Base-by-base conservation (phyloP, 1,140 invertebrate genomes). In the Maconellicoccus hirsutus region DNA sequence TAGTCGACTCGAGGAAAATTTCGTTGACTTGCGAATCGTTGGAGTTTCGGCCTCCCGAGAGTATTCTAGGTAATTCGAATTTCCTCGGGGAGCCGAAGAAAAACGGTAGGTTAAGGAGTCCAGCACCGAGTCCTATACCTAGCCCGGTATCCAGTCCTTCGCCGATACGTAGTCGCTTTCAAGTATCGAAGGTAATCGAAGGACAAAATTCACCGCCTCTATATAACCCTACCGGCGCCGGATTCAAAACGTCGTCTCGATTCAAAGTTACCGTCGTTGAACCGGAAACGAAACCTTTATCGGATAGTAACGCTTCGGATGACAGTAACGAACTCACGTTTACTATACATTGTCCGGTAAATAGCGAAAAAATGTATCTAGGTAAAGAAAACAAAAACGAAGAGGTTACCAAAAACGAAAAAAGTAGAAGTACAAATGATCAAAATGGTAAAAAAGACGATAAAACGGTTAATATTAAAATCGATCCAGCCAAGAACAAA, bases 101-200 rank as follows among this genome's bases (percentile, higher is more conserved):
- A 73, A 73, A 77, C 69, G 74, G 83, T 27, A 82, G 86, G 66
- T 79, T 87, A 72, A 83, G 85, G 72, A 87, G 86, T 70, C 87
- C 87, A 59, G 84, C 84, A 69, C 86, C 87, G 25, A 86, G 84
- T 75, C 87, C 86, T 66, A 84, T 85, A 72, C 84, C 86, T 70
- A 86, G 86, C 39, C 88, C 87, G 23, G 83, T 85, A 72, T 84
- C 86, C 72, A 87, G 84, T 78, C 87, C 87, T 23, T 81, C 84
- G 71, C 77, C 77, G 0, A 77, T 75, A 27, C 75, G 77, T 52
- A 76, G 66, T 69, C 74, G 74, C 70, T 75, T 75, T 21, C 75
- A 75, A 21, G 75, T 75, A 14, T 75, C 75, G 8, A 75, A 74
- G 72, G 75, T 75, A 1, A 63, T 59, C 61, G 73, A 74, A 72